phyloP scores from a whole-genome alignment of 2,888 invertebrate species.

The Agonum fuliginosum region DNA sequence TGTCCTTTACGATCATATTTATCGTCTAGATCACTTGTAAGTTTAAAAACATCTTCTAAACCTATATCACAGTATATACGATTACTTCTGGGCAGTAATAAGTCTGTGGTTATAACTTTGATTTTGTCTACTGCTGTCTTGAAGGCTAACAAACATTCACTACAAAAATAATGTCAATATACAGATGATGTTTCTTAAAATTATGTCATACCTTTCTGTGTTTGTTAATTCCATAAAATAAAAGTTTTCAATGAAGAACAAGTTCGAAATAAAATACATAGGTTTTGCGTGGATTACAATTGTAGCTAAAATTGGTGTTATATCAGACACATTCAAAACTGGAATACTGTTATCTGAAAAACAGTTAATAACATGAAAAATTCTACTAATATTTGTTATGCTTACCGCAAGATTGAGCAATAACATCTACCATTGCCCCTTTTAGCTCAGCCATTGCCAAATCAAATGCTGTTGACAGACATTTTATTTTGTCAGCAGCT shows the following conservation, averaged over 20 bases:
- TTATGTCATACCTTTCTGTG: constrained; percentile 63
- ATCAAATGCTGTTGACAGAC: constrained; percentile 72
- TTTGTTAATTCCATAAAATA: constrained; percentile 66
- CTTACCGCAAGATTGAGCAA: constrained; percentile 68
- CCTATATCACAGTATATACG: constrained; percentile 64
- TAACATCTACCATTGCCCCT: constrained; percentile 70
- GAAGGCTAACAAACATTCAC: constrained; percentile 64
- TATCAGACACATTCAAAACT: constrained; percentile 68
- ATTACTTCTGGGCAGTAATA: constrained; percentile 63
- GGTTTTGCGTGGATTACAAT: constrained; percentile 72
- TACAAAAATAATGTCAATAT: no score
- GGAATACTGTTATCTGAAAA: constrained; percentile 67
- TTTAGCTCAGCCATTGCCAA: constrained; percentile 73
- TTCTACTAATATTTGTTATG: neutral
- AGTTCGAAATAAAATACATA: constrained; percentile 71
- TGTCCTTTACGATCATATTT: constrained; percentile 55
- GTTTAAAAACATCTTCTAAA: constrained; percentile 62
- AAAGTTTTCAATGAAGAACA: constrained; percentile 72
- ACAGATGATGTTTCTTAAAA: constrained; percentile 4
- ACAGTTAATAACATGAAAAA: neutral
- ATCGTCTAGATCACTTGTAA: constrained; percentile 30
- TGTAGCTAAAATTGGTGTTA: constrained; percentile 70
- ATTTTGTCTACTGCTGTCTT: constrained; percentile 65
- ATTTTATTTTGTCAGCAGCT: constrained; percentile 72
- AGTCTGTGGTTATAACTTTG: constrained; percentile 60